Percentiles rank a stretch among this genome's conserved stretches.
Evolutionary conservation across 2,888 invertebrate genomes (phyloP).

Genomic region (Diachrysia chrysitis): DNA sequence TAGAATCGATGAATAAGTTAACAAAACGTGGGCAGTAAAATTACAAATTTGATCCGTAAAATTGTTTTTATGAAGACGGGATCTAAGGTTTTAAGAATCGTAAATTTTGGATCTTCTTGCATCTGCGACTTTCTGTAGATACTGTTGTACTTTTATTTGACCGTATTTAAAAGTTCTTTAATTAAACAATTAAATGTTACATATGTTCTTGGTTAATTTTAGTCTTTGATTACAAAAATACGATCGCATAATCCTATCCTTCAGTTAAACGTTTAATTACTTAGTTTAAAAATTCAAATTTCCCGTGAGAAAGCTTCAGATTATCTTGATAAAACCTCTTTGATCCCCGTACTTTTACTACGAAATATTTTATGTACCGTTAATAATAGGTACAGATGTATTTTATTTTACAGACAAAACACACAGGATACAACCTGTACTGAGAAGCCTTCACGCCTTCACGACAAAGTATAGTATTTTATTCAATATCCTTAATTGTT

Average conservation of each 20-base stretch:
- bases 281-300: too few relatives aligned
- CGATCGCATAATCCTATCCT: too few relatives aligned
- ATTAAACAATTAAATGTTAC: not conserved
- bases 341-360: too few relatives aligned
- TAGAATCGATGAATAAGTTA: constrained; percentile 6
- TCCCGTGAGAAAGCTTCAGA: too few relatives aligned
- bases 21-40: not conserved
- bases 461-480: not conserved
- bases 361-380: too few relatives aligned
- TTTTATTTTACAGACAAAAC: too few relatives aligned
- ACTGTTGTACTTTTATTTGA: not conserved
- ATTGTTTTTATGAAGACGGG: not conserved
- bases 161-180: not conserved
- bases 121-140: not conserved
- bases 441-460: not conserved
- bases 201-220: not conserved
- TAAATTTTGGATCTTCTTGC: not conserved
- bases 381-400: too few relatives aligned
- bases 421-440: too few relatives aligned
- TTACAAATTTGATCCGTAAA: constrained; percentile 2
- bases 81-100: not conserved
- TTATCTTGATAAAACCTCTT: too few relatives aligned
- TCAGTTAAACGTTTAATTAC: too few relatives aligned
- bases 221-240: too few relatives aligned
- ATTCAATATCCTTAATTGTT: not conserved